These are phyloP conservation scores for Lepidocolaptes lacrymiger DNA, from an alignment of 2,797 vertebrate genomes.

Conservation along the genomic window DNA sequence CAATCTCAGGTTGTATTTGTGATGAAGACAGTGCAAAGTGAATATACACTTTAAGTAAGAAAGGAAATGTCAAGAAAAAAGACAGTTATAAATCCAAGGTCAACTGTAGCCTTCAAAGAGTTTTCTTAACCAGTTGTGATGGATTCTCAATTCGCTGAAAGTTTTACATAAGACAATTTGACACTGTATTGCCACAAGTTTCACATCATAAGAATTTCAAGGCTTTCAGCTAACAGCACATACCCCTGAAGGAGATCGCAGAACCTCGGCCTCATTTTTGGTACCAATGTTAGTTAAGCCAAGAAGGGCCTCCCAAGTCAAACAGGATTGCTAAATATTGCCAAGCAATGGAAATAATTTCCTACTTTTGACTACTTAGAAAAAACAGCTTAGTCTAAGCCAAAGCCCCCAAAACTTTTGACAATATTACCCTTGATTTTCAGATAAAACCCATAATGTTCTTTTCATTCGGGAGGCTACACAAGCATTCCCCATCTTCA, in stretches of 20 bases:
- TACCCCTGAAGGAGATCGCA: neutral
- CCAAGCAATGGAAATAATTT: neutral
- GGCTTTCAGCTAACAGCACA: neutral
- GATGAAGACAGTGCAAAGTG: constrained; percentile 63
- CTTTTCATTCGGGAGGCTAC: neutral
- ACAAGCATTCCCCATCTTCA: neutral
- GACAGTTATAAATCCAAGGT: constrained; percentile 64
- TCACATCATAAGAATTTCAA: constrained; percentile 21
- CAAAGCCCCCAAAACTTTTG: neutral
- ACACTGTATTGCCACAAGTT: constrained; percentile 7
- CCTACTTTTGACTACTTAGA: neutral
- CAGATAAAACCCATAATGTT: neutral
- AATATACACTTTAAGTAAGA: constrained; percentile 48
- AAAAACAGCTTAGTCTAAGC: neutral
- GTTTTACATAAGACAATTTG: constrained; percentile 51
- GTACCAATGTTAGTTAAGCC: neutral
- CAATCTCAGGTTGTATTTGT: constrained; percentile 44
- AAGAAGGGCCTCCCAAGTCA: neutral
- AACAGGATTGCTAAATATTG: neutral
- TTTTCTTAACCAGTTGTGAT: constrained; percentile 73
- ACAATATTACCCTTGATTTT: neutral
- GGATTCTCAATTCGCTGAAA: constrained; percentile 50
- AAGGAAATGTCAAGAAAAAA: constrained; percentile 17
- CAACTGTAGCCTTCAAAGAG: constrained; percentile 51
- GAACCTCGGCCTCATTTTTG: neutral